Evolutionary conservation across 2,113 vertebrate genomes (phyloP).

Genomic region (Ailuropoda melanoleuca): DNA sequence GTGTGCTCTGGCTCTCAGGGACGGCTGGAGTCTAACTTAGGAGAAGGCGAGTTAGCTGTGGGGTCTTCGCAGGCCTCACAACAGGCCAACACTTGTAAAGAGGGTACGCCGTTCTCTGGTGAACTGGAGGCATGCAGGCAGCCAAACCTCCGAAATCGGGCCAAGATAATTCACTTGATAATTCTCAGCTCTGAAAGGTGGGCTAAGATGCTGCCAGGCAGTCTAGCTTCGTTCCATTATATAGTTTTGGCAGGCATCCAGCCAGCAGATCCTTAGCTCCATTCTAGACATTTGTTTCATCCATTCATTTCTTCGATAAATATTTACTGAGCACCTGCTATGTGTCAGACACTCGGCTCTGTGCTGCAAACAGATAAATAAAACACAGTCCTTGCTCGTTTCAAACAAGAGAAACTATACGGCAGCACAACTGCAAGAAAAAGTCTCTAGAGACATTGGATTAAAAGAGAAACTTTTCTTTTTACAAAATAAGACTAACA

Average conservation of each 20-base stretch:
- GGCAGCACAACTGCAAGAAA: not conserved
- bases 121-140: not conserved
- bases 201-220: not conserved
- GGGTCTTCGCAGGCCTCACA: not conserved
- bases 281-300: not conserved
- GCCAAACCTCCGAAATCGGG: not conserved
- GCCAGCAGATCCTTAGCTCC: not conserved
- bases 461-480: not conserved
- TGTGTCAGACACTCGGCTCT: not conserved
- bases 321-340: slow-evolving; percentile 38
- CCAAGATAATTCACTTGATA: not conserved
- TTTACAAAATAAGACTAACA: not conserved
- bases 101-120: not conserved
- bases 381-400: not conserved
- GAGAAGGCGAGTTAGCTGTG: not conserved
- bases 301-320: slow-evolving; percentile 24
- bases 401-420: not conserved
- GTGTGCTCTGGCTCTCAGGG: not conserved
- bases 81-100: not conserved
- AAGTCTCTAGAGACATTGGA: not conserved
- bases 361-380: not conserved
- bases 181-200: slow-evolving; percentile 30
- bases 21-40: not conserved
- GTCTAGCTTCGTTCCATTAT: not conserved
- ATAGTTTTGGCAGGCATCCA: not conserved